Conservation (phyloP, 2,797 vertebrate genomes). For the Sebastes aleutianus region DNA sequence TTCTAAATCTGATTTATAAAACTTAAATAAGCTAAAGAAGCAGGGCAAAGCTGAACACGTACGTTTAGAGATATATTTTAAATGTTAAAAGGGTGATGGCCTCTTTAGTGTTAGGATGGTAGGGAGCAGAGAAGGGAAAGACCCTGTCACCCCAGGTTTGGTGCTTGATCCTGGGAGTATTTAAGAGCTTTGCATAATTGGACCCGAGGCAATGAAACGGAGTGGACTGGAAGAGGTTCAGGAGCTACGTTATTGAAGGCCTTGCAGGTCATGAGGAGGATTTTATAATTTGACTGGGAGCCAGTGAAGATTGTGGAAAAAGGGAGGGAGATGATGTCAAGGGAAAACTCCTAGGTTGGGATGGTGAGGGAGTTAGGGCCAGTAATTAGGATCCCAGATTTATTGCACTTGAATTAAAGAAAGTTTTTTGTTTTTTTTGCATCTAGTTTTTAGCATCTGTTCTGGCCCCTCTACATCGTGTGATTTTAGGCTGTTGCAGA, state of each 20-base stretch:
- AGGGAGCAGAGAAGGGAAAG: neutral
- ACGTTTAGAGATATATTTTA: neutral
- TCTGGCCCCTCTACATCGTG: neutral
- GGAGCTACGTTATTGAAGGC: constrained; percentile 1
- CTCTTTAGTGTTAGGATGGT: neutral
- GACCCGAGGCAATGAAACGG: neutral
- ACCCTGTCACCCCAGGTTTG: neutral
- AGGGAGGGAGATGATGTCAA: neutral
- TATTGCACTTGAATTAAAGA: neutral
- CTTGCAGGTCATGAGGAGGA: constrained; percentile 12
- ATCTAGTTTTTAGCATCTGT: neutral
- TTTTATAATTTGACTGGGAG: constrained; percentile 17
- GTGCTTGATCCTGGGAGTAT: neutral
- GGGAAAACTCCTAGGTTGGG: neutral
- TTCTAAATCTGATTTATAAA: neutral
- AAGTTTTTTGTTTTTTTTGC: neutral
- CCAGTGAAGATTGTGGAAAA: neutral
- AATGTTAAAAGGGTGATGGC: neutral
- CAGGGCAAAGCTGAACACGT: neutral
- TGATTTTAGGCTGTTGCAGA: neutral
- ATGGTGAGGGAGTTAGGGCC: neutral
- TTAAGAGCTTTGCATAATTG: neutral
- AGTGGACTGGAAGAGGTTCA: neutral
- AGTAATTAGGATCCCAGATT: constrained; percentile 9
- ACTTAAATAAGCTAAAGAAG: neutral